Conservation (phyloP, 2,797 vertebrate species). For the Gymnoscopelus braueri region DNA sequence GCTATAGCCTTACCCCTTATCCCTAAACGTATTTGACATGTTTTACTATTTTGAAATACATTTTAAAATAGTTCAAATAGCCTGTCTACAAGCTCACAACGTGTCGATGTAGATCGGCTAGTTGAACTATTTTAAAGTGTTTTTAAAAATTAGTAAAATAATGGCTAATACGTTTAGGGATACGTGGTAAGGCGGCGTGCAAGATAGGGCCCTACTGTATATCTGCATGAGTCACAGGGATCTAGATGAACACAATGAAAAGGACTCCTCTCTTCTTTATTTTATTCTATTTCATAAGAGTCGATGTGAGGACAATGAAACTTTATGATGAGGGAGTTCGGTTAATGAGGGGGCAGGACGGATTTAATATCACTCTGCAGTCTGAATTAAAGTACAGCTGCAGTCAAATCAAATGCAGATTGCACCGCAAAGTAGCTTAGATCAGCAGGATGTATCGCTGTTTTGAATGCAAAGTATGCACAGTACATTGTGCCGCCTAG, state of each 20-base stretch:
- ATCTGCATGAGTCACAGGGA: neutral
- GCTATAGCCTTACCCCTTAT: too few relatives aligned
- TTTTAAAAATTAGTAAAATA: too few relatives aligned
- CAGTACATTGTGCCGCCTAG: too few relatives aligned
- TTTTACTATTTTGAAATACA: too few relatives aligned
- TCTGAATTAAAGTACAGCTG: neutral
- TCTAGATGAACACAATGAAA: slow-evolving; percentile 8
- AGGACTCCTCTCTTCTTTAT: neutral
- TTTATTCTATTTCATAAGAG: neutral
- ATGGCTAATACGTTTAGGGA: too few relatives aligned
- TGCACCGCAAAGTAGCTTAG: neutral
- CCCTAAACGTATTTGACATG: too few relatives aligned
- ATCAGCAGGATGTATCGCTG: neutral
- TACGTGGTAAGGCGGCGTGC: too few relatives aligned
- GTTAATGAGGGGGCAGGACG: slow-evolving; percentile 11
- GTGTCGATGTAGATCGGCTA: too few relatives aligned
- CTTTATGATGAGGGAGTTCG: neutral
- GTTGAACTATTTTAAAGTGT: too few relatives aligned
- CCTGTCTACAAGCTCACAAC: too few relatives aligned
- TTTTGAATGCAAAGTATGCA: neutral
- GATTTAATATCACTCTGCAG: neutral
- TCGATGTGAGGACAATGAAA: neutral
- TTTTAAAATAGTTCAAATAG: too few relatives aligned
- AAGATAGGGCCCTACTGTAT: neutral
- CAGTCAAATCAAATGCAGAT: neutral